Evolutionary conservation across 2,113 vertebrate species (phyloP), one percentile per base, ranked within the genome.

Genomic region (Pao palembangensis): DNA sequence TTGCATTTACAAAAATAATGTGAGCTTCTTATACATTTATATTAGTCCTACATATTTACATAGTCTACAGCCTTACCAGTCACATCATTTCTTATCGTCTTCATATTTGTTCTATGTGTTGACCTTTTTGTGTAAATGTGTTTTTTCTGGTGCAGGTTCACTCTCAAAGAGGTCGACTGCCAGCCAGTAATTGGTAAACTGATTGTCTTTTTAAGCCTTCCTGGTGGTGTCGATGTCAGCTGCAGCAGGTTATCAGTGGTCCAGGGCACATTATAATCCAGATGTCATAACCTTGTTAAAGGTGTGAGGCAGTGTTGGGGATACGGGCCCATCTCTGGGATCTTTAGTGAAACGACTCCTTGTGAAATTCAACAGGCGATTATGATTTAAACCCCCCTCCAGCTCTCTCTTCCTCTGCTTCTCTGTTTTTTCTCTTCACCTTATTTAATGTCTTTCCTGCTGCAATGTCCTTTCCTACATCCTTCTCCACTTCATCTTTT

Each of bases 351-450:
- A 89, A 91, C 90, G 71, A 87, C 78, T 87, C 69, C 84, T 85
- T 93, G 91, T 90, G 93, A 94, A 94, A 93, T 89, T 91, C 91
- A 93, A 87, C 79, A 28, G 59, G 47, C 87, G 90, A 93, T 93
- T 93, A 92, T 85, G 89, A 93, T 87, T 90, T 92, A 88, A 90
- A 78, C 77, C 80, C 89, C 91, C 87, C 87, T 82, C 58, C 51
- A 59, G 56, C 25, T 67, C 55, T 38, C 46, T 57, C 38, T 71
- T 75, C 54, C 73, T 71, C 42, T 61, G 7, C 48, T 64, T 65
- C 50, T 71, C 18, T 59, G 52, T 58, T 17, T 65, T 57, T 47
- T 51, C 52, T 69, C 38, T 57, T 67, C 58, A 64, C n/a, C 63
- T 62, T 4, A 19, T 16, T 67, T 58, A 10, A 8, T 72, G 15